phyloP scores from a whole-genome alignment of 2,797 vertebrate species.

The Platalea minor region DNA sequence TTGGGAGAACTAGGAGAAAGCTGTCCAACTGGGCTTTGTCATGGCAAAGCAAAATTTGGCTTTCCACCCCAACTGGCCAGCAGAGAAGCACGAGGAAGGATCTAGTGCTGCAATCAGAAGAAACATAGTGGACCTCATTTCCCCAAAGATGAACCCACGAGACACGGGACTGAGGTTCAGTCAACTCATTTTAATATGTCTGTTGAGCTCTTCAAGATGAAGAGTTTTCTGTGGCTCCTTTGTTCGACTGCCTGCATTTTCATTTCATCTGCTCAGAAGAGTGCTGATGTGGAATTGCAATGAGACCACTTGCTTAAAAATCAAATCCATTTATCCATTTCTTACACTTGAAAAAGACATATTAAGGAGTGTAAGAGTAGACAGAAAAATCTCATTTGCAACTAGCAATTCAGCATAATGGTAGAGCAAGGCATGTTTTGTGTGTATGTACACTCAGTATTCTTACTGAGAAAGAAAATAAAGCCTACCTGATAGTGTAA shows the following conservation, averaged over 20 bases:
- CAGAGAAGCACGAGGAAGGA: neutral
- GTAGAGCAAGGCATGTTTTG: neutral
- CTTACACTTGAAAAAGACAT: neutral
- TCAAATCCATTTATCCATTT: neutral
- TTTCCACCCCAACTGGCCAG: neutral
- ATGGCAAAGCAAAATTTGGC: neutral
- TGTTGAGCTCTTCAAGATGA: neutral
- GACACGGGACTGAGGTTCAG: neutral
- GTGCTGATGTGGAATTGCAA: neutral
- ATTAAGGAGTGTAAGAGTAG: neutral
- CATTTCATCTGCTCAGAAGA: neutral
- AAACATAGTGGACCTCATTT: neutral
- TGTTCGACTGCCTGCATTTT: neutral
- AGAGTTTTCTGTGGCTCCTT: neutral
- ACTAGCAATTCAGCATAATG: neutral
- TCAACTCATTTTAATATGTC: neutral
- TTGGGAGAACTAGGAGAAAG: neutral
- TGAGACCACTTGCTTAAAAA: neutral
- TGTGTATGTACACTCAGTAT: neutral
- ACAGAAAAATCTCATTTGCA: neutral
- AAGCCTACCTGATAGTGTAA: neutral
- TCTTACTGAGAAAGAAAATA: conserved; percentile 31
- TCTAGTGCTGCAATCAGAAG: neutral
- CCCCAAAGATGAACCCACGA: neutral
- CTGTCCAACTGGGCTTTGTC: neutral